phyloP scores from a whole-genome alignment of 2,888 invertebrate species.

The Xylocampa areola region DNA sequence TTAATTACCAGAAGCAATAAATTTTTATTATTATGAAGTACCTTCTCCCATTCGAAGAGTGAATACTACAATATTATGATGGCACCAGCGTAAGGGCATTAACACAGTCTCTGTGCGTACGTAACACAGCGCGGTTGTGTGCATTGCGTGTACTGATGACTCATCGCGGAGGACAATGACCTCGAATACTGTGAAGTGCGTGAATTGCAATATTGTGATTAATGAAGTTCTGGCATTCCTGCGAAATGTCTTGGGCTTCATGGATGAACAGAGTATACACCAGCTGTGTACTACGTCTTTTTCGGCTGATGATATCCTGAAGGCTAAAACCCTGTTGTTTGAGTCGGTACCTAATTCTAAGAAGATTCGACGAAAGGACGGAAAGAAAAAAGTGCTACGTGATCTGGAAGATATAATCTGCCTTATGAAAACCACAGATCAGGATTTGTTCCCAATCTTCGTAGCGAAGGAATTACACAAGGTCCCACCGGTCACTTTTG shows the following conservation, averaged over 20 bases:
- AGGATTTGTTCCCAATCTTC: conserved; percentile 6
- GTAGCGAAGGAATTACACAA: conserved; percentile 9
- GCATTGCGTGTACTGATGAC: background rate
- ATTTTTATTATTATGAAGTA: too few species aligned
- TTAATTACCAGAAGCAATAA: too few species aligned
- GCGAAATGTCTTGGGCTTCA: conserved; percentile 3
- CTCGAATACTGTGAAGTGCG: too few species aligned
- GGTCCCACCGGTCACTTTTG: conserved; percentile 13
- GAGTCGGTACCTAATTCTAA: conserved; percentile 4
- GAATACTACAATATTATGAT: too few species aligned
- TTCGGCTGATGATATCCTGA: conserved; percentile 2
- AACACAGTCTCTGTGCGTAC: background rate
- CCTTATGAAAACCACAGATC: conserved; percentile 6
- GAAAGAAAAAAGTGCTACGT: conserved; percentile 1
- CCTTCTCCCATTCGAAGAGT: too few species aligned
- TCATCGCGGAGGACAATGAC: conserved; percentile 1
- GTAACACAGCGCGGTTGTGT: background rate
- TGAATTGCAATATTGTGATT: too few species aligned
- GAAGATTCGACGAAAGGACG: conserved; percentile 9
- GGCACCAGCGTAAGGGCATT: too few species aligned
- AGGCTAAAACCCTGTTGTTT: conserved; percentile 1
- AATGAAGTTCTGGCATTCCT: background rate
- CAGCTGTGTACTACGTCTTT: conserved; percentile 4
- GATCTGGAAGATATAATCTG: conserved; percentile 12
- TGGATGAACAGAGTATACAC: conserved; percentile 13